phyloP scores from a whole-genome alignment of 2,888 invertebrate genomes.

The Cheilosia vulpina region DNA sequence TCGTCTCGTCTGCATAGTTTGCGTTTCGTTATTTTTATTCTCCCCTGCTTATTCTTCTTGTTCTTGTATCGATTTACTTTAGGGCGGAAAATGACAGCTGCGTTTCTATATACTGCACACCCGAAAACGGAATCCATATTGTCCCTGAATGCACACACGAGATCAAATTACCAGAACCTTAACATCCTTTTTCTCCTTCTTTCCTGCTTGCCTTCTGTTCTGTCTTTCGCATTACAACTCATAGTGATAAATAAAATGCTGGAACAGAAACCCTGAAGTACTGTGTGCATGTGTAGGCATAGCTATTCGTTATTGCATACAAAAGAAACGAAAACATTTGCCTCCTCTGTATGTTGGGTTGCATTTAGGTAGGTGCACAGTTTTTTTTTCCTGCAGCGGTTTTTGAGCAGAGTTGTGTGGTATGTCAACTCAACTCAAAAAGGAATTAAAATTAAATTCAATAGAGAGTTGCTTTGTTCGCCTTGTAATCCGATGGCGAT shows the following conservation, averaged over 20 bases:
- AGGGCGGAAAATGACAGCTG: slow-evolving; percentile 68
- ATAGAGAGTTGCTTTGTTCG: slow-evolving; percentile 29
- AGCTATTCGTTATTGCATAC: slow-evolving; percentile 22
- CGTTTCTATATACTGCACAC: slow-evolving; percentile 41
- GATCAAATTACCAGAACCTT: slow-evolving; percentile 72
- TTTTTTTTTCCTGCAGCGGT: slow-evolving; percentile 23
- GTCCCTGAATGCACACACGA: slow-evolving; percentile 68
- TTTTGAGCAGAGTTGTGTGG: slow-evolving; percentile 32
- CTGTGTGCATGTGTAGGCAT: slow-evolving; percentile 47
- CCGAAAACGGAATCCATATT: slow-evolving; percentile 73
- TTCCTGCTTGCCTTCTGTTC: slow-evolving; percentile 24
- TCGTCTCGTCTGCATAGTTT: slow-evolving; percentile 63
- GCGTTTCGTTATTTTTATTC: slow-evolving; percentile 3
- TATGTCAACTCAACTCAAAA: slow-evolving; percentile 53
- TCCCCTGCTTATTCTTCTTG: slow-evolving; percentile 24
- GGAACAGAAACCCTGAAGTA: slow-evolving; percentile 24
- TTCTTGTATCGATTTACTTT: slow-evolving; percentile 60
- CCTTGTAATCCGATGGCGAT: slow-evolving; percentile 21
- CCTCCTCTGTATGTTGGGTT: slow-evolving; percentile 20
- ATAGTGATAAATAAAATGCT: slow-evolving; percentile 25
- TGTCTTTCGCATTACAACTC: slow-evolving; percentile 1
- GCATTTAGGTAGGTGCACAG: slow-evolving; percentile 60
- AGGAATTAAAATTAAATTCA: slow-evolving; percentile 59
- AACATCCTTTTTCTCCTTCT: slow-evolving; percentile 41
- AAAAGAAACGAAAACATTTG: slow-evolving; percentile 41